These are phyloP conservation scores for Orientallactaga bullata DNA, from an alignment of 2,113 vertebrate species.

Conservation along the genomic window DNA sequence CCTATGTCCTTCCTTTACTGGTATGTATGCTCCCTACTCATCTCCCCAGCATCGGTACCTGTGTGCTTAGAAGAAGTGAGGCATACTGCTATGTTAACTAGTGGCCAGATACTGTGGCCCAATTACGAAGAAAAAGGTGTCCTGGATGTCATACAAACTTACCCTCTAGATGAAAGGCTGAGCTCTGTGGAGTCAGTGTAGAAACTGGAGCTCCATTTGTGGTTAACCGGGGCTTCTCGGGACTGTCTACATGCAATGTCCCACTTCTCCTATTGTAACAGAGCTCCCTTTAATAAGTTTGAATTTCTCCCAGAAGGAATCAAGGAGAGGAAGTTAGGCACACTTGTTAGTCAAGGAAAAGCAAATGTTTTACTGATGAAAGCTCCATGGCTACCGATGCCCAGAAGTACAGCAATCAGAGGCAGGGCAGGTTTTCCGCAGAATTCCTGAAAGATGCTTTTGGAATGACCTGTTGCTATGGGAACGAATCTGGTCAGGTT, in stretches of 20 bases:
- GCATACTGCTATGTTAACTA: neutral
- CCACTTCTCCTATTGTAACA: neutral
- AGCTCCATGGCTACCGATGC: neutral
- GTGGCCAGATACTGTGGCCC: neutral
- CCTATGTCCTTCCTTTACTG: neutral
- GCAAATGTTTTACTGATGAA: neutral
- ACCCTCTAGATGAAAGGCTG: neutral
- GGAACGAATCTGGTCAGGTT: neutral
- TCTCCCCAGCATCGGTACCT: neutral
- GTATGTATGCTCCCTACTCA: neutral
- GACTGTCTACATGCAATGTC: neutral
- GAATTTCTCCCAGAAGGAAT: conserved; percentile 29
- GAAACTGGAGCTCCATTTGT: neutral
- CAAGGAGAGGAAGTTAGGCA: neutral
- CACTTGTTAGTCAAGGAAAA: conserved; percentile 10
- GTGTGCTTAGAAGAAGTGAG: neutral
- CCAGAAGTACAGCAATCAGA: neutral
- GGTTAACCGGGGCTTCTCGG: neutral
- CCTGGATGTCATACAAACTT: neutral
- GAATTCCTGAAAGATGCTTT: neutral
- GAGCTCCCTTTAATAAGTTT: neutral
- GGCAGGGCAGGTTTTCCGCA: neutral
- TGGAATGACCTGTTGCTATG: too few relatives aligned
- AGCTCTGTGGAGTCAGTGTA: neutral
- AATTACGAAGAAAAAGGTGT: neutral